Evolutionary conservation across 2,888 invertebrate genomes (phyloP).

Genomic region (Saturnia pavonia): DNA sequence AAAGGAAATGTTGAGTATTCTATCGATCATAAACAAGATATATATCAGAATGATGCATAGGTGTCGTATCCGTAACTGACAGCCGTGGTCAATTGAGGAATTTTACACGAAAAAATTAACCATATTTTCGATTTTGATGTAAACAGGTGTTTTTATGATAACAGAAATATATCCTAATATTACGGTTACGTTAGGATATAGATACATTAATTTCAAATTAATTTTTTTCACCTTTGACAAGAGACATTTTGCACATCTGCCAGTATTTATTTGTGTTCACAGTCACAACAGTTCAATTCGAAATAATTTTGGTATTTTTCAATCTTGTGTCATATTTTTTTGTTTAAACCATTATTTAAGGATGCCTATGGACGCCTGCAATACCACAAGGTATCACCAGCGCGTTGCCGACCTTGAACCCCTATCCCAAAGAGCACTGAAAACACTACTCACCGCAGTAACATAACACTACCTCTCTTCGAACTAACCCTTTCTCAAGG

Average conservation of each 20-base stretch:
- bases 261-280: not conserved
- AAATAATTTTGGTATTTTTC: not conserved
- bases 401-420: too few species aligned
- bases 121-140: not conserved
- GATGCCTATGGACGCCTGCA: too few species aligned
- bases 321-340: not conserved
- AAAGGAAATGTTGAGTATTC: slow-evolving; percentile 8
- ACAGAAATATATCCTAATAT: not conserved
- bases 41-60: slow-evolving; percentile 19
- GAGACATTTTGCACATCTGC: not conserved
- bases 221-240: not conserved
- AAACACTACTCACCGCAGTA: too few species aligned
- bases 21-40: slow-evolving; percentile 20
- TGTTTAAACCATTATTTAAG: too few species aligned
- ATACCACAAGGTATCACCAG: too few species aligned
- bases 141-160: not conserved
- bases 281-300: not conserved
- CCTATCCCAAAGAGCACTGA: too few species aligned
- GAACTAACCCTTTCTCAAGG: too few species aligned
- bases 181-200: not conserved
- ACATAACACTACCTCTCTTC: too few species aligned
- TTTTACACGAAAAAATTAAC: slow-evolving; percentile 7
- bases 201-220: not conserved
- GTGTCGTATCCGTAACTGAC: slow-evolving; percentile 6
- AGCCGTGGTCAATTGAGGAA: slow-evolving; percentile 16